Percentiles rank a stretch among this genome's conserved stretches.
Evolutionary conservation across 2,888 invertebrate genomes (phyloP).

Genomic region (Girardia tigrina): DNA sequence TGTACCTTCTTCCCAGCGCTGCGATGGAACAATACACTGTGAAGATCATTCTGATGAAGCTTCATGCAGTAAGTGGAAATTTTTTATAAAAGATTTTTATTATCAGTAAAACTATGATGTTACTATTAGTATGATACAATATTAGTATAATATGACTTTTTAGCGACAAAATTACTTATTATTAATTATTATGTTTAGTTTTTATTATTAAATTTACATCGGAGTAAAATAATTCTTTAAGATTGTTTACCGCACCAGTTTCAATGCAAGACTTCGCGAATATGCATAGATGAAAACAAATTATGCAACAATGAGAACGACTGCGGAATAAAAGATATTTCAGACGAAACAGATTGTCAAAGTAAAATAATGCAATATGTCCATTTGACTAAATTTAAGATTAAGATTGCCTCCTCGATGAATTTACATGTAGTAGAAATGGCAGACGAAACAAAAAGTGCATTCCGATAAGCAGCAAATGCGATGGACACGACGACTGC

Average conservation of each 20-base stretch:
- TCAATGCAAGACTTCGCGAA: slow-evolving; percentile 4
- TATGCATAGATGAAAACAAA: slow-evolving; percentile 29
- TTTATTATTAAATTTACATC: no score
- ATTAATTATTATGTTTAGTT: no score
- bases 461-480: background rate
- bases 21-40: slow-evolving; percentile 44
- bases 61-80: slow-evolving; percentile 42
- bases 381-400: background rate
- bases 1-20: slow-evolving; percentile 37
- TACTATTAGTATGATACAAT: no score
- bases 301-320: slow-evolving; percentile 40
- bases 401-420: background rate
- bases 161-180: no score
- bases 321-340: background rate
- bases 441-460: slow-evolving; percentile 8
- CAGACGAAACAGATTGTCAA: slow-evolving; percentile 7
- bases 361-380: no score
- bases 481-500: slow-evolving; percentile 29
- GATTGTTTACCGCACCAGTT: slow-evolving; percentile 19
- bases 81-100: no score
- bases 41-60: slow-evolving; percentile 44
- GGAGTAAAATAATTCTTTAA: no score
- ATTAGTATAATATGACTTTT: no score
- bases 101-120: no score
- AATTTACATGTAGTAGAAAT: background rate